A percentile compares a stretch with the other conserved stretches of the same genome.
These are phyloP conservation scores for Battus philenor DNA, from an alignment of 1,140 invertebrate species.

Conservation along the genomic window DNA sequence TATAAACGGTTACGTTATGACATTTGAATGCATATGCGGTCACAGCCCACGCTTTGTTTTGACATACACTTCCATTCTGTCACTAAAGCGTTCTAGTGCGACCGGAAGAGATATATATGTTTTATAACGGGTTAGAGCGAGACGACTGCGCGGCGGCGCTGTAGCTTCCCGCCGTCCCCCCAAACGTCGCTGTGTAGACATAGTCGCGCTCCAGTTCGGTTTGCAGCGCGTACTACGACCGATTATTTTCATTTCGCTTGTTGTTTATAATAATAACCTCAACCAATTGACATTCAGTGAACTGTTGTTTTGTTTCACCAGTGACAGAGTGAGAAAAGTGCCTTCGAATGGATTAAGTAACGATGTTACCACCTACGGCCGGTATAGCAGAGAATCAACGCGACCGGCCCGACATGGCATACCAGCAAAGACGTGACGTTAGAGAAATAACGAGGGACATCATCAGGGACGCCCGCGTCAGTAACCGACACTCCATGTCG, in stretches of 20 bases:
- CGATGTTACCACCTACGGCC: constrained; percentile 72
- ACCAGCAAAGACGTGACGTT: constrained; percentile 65
- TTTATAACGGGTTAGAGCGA: constrained; percentile 24
- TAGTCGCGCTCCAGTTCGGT: constrained; percentile 57
- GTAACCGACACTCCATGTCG: constrained; percentile 60
- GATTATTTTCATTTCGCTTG: constrained; percentile 44
- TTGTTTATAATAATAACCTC: constrained; percentile 28
- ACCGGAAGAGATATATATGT: constrained; percentile 31
- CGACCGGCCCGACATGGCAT: constrained; percentile 65
- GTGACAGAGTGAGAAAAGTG: constrained; percentile 36
- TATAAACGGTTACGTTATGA: constrained; percentile 52
- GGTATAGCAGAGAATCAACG: constrained; percentile 61
- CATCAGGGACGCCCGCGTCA: constrained; percentile 60
- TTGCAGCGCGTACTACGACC: constrained; percentile 47
- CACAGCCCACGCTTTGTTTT: constrained; percentile 68
- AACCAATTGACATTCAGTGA: constrained; percentile 26
- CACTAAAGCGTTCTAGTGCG: constrained; percentile 45
- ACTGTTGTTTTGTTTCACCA: constrained; percentile 17
- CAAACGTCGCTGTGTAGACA: constrained; percentile 31
- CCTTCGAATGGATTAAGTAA: constrained; percentile 64
- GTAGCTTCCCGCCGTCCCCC: constrained; percentile 66
- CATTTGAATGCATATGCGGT: constrained; percentile 46
- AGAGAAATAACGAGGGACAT: constrained; percentile 68
- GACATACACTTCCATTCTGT: constrained; percentile 57
- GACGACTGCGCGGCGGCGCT: constrained; percentile 62